A percentile compares a stretch with the other conserved stretches of the same genome.
These are phyloP conservation scores for Nicator chloris DNA, from an alignment of 2,113 vertebrate genomes.

Conservation along the genomic window DNA sequence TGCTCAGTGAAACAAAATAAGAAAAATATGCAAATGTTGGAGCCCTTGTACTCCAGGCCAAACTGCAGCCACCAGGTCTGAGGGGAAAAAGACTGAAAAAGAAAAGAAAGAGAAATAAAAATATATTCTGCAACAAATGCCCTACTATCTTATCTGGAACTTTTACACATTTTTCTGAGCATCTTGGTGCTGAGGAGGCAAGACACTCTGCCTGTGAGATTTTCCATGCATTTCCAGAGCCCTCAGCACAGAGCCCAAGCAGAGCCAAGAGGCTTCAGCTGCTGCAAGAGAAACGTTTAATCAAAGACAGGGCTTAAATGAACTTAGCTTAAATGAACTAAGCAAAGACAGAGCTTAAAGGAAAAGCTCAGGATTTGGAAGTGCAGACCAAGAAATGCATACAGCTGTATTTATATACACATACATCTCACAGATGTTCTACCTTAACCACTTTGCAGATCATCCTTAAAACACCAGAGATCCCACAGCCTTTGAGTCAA, in stretches of 20 bases:
- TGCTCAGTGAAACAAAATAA: neutral
- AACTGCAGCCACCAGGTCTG: neutral
- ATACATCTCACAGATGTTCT: neutral
- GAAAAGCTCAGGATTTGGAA: neutral
- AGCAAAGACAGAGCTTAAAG: neutral
- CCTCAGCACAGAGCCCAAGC: neutral
- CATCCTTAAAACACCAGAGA: neutral
- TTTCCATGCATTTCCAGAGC: neutral
- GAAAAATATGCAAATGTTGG: rapidly evolving
- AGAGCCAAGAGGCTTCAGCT: neutral
- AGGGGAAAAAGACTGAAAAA: neutral
- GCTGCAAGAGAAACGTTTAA: neutral
- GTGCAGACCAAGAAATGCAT: neutral
- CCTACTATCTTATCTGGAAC: neutral
- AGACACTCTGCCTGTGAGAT: neutral
- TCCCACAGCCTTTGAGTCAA: neutral
- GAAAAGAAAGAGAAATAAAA: neutral
- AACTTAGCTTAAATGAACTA: neutral
- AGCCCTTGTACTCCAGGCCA: neutral
- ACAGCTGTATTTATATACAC: neutral
- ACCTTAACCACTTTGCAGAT: neutral
- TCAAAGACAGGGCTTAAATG: neutral
- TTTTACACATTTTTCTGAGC: neutral
- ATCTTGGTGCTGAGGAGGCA: neutral
- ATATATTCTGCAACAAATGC: neutral